Base-by-base conservation (phyloP, 1,140 invertebrate species). In the Zaprionus nigranus region DNA sequence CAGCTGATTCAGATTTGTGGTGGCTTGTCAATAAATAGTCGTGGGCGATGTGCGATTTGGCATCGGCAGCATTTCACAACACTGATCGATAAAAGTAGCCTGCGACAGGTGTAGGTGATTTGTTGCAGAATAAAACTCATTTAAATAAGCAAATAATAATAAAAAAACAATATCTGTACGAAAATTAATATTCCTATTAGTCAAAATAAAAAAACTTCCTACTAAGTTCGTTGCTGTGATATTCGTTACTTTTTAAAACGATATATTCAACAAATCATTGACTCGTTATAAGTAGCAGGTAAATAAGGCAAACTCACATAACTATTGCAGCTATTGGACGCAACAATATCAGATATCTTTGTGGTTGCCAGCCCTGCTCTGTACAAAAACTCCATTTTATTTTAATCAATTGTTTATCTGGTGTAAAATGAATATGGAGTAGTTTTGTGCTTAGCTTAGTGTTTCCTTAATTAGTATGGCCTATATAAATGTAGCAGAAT, bases 401-500 rank as follows among this genome's bases (percentile, higher is more conserved):
- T 65, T 81, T 63, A 54, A 60, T 71, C 74, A 79, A 72, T 64
- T 74, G 74, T 78, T 82, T 80, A 69, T 78, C 62, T 78, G 72
- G 54, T 68, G 66, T 75, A 36, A 46, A 77, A 68, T 69, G 53
- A 76, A 62, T 22, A 84, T 84, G 81, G 68, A 79, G 57, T 84
- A 84, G 81, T 57, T 67, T 67, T 34, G 65, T 76, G 69, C 49
- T 51, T 38, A 66, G 36, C n/a, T 57, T 57, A 30, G 61, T 72
- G 36, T 38, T 77, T 51, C n/a, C 57, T 17, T 46, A 36, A 72
- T 75, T 69, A 82, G 74, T 78, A 97, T 97, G 96, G 96, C 96
- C 92, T 97, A 97, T 93, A 96, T 98, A 83, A 98, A 98, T 94
- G 96, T 98, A 78, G 96, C 95, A 71, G 97, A 98, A 94, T 99